These are phyloP conservation scores for Hyalella azteca DNA, from an alignment of 2,888 invertebrate species.

Conservation along the genomic window DNA sequence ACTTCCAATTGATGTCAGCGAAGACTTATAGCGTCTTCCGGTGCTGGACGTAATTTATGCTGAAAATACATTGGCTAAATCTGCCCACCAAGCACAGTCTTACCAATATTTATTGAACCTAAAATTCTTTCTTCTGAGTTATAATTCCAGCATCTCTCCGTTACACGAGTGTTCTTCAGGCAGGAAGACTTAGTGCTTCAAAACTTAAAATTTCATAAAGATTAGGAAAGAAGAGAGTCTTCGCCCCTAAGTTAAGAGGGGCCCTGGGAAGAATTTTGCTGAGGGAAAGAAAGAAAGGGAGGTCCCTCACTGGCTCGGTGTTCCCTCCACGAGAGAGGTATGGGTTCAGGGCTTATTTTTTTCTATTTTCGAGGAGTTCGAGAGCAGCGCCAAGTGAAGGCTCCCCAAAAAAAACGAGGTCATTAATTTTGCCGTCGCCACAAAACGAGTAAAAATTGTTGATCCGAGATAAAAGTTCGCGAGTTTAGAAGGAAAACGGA, in stretches of 20 bases:
- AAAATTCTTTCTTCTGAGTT: conserved; percentile 5
- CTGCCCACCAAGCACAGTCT: background rate
- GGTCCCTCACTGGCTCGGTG: background rate
- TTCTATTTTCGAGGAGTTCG: conserved; percentile 34
- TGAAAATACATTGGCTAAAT: background rate
- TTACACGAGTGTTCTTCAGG: background rate
- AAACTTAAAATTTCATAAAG: conserved; percentile 16
- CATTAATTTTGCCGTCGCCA: conserved; percentile 37
- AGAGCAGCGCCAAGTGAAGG: conserved; percentile 30
- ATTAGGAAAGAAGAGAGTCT: conserved; percentile 17
- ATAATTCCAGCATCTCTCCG: background rate
- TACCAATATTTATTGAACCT: conserved; percentile 12
- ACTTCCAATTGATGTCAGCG: conserved; percentile 2
- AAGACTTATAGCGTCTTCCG: background rate
- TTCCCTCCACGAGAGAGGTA: conserved; percentile 18
- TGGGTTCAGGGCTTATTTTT: conserved; percentile 31
- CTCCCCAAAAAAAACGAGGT: conserved; percentile 26
- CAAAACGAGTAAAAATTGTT: conserved; percentile 39
- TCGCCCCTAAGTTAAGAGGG: conserved; percentile 3
- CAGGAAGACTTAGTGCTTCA: background rate
- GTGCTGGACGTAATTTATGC: background rate
- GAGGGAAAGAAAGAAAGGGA: conserved; percentile 2
- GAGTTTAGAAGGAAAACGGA: conserved; percentile 14
- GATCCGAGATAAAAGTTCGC: conserved; percentile 28
- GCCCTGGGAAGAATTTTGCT: background rate